Evolutionary conservation across 2,113 vertebrate genomes (phyloP).

Genomic region (Cyanistes caeruleus): DNA sequence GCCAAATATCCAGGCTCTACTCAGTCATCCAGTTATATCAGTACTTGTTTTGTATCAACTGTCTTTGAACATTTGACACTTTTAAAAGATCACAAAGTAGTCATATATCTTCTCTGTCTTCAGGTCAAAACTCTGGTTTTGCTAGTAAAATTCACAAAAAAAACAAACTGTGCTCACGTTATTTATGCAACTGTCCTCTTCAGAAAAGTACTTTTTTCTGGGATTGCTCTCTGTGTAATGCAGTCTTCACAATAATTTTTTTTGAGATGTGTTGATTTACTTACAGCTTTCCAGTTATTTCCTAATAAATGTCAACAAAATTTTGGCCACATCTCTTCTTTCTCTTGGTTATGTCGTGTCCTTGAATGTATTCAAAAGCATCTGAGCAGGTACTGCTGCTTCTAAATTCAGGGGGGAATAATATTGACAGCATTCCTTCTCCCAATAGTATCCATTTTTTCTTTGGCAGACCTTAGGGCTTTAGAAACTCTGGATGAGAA

Average conservation of each 20-base stretch:
- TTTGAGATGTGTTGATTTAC: neutral
- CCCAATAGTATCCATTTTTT: neutral
- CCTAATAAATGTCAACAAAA: neutral
- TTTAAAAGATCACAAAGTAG: neutral
- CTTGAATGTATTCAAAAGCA: neutral
- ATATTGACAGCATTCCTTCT: neutral
- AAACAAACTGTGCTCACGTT: neutral
- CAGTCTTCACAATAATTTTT: neutral
- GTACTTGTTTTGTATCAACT: neutral
- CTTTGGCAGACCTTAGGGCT: neutral
- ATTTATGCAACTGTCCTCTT: neutral
- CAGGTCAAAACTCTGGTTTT: neutral
- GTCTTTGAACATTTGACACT: neutral
- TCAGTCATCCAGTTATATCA: neutral
- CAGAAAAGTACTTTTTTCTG: neutral
- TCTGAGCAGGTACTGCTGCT: neutral
- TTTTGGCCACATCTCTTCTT: neutral
- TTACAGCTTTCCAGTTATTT: neutral
- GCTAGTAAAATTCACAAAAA: neutral
- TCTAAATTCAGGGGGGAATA: neutral
- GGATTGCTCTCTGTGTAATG: neutral
- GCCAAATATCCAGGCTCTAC: neutral
- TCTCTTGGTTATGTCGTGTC: neutral
- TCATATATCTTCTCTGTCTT: neutral
- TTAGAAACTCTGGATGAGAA: neutral